Conservation (phyloP, 2,797 vertebrate species). For the Orestias chungarensis region DNA sequence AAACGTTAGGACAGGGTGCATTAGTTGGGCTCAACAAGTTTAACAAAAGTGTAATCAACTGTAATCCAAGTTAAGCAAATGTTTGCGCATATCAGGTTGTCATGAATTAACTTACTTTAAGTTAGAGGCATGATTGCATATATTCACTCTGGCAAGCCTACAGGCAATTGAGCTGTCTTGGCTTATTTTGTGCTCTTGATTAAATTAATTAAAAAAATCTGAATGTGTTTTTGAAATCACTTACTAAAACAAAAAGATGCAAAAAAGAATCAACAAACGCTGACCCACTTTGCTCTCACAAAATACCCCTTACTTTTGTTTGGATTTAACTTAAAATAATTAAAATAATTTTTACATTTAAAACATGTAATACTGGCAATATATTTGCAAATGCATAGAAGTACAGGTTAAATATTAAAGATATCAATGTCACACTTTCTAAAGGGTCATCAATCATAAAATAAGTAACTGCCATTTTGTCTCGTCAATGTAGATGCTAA, state of each 20-base stretch:
- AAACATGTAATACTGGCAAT: not conserved
- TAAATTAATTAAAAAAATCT: not conserved
- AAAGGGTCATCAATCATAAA: not conserved
- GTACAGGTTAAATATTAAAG: not conserved
- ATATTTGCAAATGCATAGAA: not conserved
- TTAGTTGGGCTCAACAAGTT: not conserved
- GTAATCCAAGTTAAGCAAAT: not conserved
- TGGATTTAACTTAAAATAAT: not conserved
- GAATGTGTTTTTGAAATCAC: not conserved
- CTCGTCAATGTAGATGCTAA: not conserved
- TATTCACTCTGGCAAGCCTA: slow-evolving; percentile 1
- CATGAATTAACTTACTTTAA: slow-evolving; percentile 7
- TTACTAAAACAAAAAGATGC: slow-evolving; percentile 5
- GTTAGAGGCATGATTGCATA: slow-evolving; percentile 6
- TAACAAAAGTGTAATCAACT: too few species aligned
- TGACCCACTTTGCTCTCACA: not conserved
- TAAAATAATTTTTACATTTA: not conserved
- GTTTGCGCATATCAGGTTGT: not conserved
- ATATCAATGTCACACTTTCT: not conserved
- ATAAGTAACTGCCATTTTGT: too few species aligned
- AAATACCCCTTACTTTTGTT: not conserved
- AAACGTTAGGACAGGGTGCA: not conserved
- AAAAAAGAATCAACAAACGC: not conserved
- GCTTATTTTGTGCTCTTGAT: slow-evolving; percentile 1
- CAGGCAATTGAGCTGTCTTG: slow-evolving; percentile 5